Evolutionary conservation across 2,797 vertebrate species (phyloP).

Genomic region (Poecilia picta): DNA sequence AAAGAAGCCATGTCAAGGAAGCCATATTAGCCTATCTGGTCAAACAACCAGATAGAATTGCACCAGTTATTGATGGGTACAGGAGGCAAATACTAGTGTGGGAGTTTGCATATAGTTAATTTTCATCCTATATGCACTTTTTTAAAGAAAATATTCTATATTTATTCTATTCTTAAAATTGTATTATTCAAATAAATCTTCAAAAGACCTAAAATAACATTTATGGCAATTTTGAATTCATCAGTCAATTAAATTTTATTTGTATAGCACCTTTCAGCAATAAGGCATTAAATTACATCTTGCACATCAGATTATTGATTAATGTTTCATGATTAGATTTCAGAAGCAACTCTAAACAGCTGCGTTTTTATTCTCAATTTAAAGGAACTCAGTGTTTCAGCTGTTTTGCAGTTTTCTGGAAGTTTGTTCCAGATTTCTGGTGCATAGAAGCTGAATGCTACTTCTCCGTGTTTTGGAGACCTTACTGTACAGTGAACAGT

Average conservation of each 20-base stretch:
- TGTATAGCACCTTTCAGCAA: too few species aligned
- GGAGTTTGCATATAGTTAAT: not conserved
- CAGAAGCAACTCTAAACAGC: too few species aligned
- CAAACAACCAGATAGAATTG: not conserved
- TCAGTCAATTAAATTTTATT: too few species aligned
- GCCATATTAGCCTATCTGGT: not conserved
- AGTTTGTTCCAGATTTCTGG: too few species aligned
- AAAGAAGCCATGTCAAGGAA: not conserved
- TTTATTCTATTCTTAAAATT: not conserved
- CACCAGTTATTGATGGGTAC: not conserved
- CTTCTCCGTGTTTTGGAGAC: not conserved
- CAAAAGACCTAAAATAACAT: not conserved
- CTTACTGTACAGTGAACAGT: not conserved
- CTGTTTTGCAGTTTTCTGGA: too few species aligned
- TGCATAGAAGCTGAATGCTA: too few species aligned
- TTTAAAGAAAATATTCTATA: not conserved
- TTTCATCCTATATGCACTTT: not conserved
- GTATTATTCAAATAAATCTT: not conserved
- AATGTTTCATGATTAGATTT: too few species aligned
- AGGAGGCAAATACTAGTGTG: not conserved
- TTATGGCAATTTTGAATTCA: not conserved
- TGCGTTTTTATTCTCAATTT: too few species aligned
- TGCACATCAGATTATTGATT: too few species aligned
- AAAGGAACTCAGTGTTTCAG: too few species aligned
- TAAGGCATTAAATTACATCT: too few species aligned